Evolutionary conservation across 2,113 vertebrate genomes (phyloP).

Genomic region (Varanus salvator): DNA sequence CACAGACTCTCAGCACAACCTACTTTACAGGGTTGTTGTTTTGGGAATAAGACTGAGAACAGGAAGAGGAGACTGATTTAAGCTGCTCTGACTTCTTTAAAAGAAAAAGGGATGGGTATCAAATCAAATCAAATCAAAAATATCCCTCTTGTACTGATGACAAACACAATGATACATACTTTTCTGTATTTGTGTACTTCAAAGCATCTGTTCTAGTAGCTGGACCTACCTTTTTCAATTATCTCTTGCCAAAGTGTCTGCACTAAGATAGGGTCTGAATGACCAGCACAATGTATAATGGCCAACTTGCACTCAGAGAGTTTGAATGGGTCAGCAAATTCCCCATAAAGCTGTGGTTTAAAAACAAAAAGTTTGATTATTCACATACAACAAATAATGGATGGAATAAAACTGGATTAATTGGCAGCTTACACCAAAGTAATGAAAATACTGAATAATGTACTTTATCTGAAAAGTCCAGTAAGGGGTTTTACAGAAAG

Average conservation of each 20-base stretch:
- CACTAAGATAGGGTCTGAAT: slow-evolving; percentile 94
- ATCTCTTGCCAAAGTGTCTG: slow-evolving; percentile 98
- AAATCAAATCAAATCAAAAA: background rate
- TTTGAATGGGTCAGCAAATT: slow-evolving; percentile 95
- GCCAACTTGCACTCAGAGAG: slow-evolving; percentile 96
- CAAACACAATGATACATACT: background rate
- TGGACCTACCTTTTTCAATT: slow-evolving; percentile 89
- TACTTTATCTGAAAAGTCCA: background rate
- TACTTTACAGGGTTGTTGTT: too few species aligned
- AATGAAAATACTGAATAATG: background rate
- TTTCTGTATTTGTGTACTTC: background rate
- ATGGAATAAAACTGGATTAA: slow-evolving; percentile 1
- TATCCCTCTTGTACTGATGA: background rate
- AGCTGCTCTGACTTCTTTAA: too few species aligned
- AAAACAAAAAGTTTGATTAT: slow-evolving; percentile 27
- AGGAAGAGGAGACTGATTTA: too few species aligned
- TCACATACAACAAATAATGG: background rate
- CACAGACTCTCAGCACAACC: too few species aligned
- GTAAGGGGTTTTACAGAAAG: background rate
- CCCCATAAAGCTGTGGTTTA: slow-evolving; percentile 89
- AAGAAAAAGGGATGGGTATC: too few species aligned
- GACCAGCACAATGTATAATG: slow-evolving; percentile 95
- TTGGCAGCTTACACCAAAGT: background rate
- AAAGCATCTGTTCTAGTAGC: background rate
- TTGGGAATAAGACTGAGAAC: too few species aligned